Conservation (phyloP, 1,140 invertebrate genomes). For the Heliconius eleuchia region DNA sequence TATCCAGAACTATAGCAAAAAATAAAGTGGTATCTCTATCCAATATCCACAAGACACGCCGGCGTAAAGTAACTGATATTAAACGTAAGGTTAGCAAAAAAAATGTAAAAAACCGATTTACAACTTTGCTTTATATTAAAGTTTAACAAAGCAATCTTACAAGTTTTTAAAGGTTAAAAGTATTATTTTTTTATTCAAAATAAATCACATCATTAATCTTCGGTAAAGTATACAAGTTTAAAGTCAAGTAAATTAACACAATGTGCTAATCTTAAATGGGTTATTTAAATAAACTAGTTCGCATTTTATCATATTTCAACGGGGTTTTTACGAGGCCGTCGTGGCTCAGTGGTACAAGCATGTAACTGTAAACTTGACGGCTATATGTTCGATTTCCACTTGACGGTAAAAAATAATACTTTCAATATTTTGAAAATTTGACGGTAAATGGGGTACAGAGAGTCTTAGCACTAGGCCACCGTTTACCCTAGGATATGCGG, state of each 20-base stretch:
- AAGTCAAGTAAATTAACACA: neutral
- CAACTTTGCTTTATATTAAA: neutral
- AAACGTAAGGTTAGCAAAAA: neutral
- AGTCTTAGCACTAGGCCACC: too few species aligned
- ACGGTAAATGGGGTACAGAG: too few species aligned
- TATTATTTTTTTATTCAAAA: neutral
- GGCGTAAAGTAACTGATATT: too few species aligned
- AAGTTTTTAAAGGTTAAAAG: neutral
- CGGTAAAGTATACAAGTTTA: neutral
- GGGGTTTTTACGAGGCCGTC: neutral
- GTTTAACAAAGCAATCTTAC: neutral
- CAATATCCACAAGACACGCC: too few species aligned
- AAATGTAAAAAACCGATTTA: neutral
- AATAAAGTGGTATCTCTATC: too few species aligned
- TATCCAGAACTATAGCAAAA: too few species aligned
- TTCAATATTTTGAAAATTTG: too few species aligned
- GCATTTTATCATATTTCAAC: neutral
- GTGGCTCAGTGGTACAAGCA: neutral
- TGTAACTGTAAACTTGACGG: too few species aligned
- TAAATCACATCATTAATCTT: neutral
- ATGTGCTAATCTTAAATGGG: neutral
- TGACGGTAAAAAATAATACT: too few species aligned
- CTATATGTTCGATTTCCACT: too few species aligned
- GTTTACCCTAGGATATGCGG: too few species aligned
- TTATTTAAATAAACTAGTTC: neutral